Evolutionary conservation across 2,888 invertebrate species (phyloP).

Genomic region (Acrocyrtus sp.): DNA sequence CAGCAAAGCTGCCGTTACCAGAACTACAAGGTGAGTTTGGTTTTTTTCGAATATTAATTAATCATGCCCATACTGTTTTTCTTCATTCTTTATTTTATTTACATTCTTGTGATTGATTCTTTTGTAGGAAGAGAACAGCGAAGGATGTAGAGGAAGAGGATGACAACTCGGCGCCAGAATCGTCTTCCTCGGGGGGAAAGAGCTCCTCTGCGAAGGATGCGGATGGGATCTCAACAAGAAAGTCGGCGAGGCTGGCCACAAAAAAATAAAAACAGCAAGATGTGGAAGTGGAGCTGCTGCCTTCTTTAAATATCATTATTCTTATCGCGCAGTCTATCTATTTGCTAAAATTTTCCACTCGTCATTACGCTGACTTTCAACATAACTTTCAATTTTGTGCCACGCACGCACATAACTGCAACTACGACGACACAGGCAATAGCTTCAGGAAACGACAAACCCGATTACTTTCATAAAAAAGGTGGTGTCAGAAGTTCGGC

Average conservation of each 20-base stretch:
- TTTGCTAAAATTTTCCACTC: too few relatives aligned
- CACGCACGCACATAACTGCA: too few relatives aligned
- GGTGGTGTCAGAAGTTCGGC: too few relatives aligned
- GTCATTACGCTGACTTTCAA: too few relatives aligned
- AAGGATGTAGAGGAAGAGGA: constrained; percentile 29
- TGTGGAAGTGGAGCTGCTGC: too few relatives aligned
- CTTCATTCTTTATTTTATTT: not conserved
- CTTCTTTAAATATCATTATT: too few relatives aligned
- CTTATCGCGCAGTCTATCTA: too few relatives aligned
- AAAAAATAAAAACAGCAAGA: constrained; percentile 33
- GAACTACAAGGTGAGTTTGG: constrained; percentile 15
- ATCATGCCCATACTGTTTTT: not conserved
- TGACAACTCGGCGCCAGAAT: not conserved
- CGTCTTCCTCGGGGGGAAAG: not conserved
- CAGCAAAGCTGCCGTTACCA: constrained; percentile 17
- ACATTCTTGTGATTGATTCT: too few relatives aligned
- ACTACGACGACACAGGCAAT: too few relatives aligned
- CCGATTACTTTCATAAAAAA: too few relatives aligned
- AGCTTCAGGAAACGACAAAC: too few relatives aligned
- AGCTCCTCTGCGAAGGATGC: constrained; percentile 25
- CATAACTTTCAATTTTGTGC: too few relatives aligned
- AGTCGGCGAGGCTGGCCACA: constrained; percentile 44
- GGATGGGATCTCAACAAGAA: constrained; percentile 41
- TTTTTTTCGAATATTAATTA: not conserved
- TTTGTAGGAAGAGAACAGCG: constrained; percentile 13